These are phyloP conservation scores for Eptesicus fuscus DNA, from an alignment of 2,113 vertebrate genomes.

Conservation along the genomic window DNA sequence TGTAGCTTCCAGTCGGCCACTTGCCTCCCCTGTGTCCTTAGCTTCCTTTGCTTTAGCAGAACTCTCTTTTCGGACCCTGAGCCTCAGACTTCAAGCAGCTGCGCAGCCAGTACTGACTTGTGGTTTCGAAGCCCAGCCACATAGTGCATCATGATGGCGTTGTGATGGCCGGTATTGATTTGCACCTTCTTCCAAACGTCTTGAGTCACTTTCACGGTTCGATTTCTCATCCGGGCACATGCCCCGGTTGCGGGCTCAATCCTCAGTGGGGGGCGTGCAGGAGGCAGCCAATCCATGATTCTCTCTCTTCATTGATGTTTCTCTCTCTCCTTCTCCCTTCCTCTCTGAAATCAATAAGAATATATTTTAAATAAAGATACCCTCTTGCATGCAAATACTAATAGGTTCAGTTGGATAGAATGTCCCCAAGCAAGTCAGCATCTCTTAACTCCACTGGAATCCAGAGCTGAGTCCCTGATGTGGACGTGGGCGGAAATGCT, in stretches of 20 bases:
- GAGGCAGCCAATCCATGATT: too few species aligned
- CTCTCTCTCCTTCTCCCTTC: too few species aligned
- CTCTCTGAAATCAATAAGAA: too few species aligned
- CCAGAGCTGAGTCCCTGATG: not conserved
- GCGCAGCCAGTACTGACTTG: not conserved
- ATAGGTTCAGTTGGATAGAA: not conserved
- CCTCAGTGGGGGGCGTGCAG: too few species aligned
- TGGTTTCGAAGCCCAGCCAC: not conserved
- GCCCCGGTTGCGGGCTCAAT: too few species aligned
- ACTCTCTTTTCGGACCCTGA: not conserved
- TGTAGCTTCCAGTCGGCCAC: not conserved
- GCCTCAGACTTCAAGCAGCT: not conserved
- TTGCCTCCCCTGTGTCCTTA: not conserved
- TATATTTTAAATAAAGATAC: not conserved
- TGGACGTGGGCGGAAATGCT: not conserved
- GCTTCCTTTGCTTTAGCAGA: not conserved
- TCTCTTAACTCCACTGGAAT: not conserved
- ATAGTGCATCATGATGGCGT: not conserved
- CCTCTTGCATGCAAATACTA: not conserved
- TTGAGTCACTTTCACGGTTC: not conserved
- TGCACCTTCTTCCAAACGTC: not conserved
- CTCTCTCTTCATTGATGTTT: too few species aligned
- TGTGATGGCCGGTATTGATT: not conserved
- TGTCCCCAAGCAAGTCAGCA: not conserved
- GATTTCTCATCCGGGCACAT: too few species aligned